Base-by-base conservation (phyloP, 2,888 invertebrate species). In the Hirtodrosophila histrioides region DNA sequence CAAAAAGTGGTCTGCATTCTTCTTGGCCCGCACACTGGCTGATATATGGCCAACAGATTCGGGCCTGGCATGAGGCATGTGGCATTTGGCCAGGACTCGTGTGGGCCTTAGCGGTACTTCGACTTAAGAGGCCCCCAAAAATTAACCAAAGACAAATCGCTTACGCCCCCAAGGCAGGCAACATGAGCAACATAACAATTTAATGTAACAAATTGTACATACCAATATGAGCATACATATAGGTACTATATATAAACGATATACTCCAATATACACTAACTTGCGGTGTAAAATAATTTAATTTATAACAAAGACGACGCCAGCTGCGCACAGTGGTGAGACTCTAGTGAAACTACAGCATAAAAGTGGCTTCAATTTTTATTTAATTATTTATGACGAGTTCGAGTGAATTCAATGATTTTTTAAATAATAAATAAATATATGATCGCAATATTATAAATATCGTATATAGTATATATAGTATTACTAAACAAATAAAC, bases 61-160 rank as follows among this genome's bases (percentile, higher is more conserved):
- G 43, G 66, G 48, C 27, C 36, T 48, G 66, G 37, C 55, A 23
- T 36, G 11, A 33, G 43, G 46, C 43, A 37, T n/a, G n/a, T n/a
- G n/a, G 10, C 40, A 17, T 2, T 17, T 9, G 36, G 6, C 35
- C 45, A 43, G 49, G 60, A 65, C 45, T 51, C 69, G 62, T 61
- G 75, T 51, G 63, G 66, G 78, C 64, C 83, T 65, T 82, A 81
- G 82, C 86, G 80, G 79, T 79, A 78, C 75, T 78, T 68, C 45
- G 67, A 66, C 78, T 78, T 74, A 85, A 81, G 81, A 65, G 64
- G 67, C 50, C 43, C 61, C 56, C 61, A 60, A 55, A 80, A 88
- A 83, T 86, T 75, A 72, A 51, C 70, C 71, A 83, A 80, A 86
- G 86, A 86, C 84, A 88, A 88, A 86, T 88, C 82, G 85, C 72